Conservation (phyloP, 1,140 invertebrate genomes). For the Drosophila dunni region DNA sequence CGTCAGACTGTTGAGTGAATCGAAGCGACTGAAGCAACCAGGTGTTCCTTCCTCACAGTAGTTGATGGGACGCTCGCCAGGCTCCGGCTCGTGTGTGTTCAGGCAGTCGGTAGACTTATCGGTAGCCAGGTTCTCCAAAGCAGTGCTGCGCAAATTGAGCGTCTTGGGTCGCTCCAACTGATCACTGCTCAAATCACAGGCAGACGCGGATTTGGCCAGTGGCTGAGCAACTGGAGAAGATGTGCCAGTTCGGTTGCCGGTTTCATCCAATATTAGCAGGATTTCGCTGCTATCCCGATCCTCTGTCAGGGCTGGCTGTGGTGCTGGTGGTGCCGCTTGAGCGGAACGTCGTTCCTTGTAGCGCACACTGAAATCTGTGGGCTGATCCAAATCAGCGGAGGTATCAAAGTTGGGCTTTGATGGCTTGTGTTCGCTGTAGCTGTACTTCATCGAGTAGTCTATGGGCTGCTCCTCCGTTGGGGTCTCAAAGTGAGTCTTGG, state of each 20-base stretch:
- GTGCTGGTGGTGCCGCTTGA: conserved; percentile 18
- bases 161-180: conserved; percentile 81
- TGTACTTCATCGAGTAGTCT: conserved; percentile 84
- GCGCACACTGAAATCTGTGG: conserved; percentile 94
- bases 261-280: conserved; percentile 86
- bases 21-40: conserved; percentile 92
- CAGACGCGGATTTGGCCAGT: conserved; percentile 53
- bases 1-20: conserved; percentile 90
- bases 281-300: conserved; percentile 47
- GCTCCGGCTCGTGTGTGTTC: conserved; percentile 86
- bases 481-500: conserved; percentile 51
- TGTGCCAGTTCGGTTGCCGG: neutral
- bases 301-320: conserved; percentile 16
- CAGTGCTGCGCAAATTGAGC: conserved; percentile 32
- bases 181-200: conserved; percentile 64
- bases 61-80: conserved; percentile 89
- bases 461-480: conserved; percentile 79
- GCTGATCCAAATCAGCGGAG: conserved; percentile 94
- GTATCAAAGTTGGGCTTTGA: conserved; percentile 85
- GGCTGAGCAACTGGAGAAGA: conserved; percentile 77
- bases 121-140: conserved; percentile 45
- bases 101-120: conserved; percentile 83
- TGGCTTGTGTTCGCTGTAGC: conserved; percentile 76
- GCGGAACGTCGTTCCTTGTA: conserved; percentile 88
- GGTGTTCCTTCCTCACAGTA: conserved; percentile 94